Evolutionary conservation across 1,140 invertebrate genomes (phyloP).

Genomic region (Pteromalus puparum): DNA sequence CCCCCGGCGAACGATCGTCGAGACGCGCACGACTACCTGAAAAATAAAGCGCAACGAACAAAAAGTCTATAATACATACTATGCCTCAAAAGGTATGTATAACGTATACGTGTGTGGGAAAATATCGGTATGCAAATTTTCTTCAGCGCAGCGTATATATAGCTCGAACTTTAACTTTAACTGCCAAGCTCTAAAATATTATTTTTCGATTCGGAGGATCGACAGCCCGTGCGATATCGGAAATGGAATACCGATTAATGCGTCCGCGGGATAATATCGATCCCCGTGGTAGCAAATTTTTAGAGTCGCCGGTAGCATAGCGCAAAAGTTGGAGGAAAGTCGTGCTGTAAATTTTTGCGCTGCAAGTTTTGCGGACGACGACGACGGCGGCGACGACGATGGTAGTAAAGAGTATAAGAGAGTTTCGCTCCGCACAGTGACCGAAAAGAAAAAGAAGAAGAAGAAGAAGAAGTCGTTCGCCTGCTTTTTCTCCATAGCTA

Average conservation of each 20-base stretch:
- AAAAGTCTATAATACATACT: neutral
- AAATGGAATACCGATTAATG: slow-evolving; percentile 50
- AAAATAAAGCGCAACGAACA: slow-evolving; percentile 13
- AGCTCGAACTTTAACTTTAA: slow-evolving; percentile 39
- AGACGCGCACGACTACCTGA: slow-evolving; percentile 24
- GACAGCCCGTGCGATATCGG: slow-evolving; percentile 32
- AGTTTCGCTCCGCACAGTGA: neutral
- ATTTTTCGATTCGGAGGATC: slow-evolving; percentile 33
- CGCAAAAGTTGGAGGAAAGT: slow-evolving; percentile 37
- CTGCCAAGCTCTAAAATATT: slow-evolving; percentile 34
- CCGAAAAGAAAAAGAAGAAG: neutral
- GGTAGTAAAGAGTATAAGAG: neutral
- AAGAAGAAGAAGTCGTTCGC: slow-evolving; percentile 1
- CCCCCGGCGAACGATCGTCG: neutral
- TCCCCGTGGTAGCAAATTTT: neutral
- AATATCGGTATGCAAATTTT: slow-evolving; percentile 35
- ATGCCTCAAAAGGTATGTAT: neutral
- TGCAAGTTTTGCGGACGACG: slow-evolving; percentile 12
- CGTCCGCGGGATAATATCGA: slow-evolving; percentile 16
- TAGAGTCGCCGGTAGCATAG: neutral
- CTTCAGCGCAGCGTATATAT: neutral
- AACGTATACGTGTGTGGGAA: neutral
- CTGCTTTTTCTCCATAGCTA: neutral
- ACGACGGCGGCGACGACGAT: neutral
- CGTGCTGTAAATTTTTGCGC: slow-evolving; percentile 42